phyloP scores from a whole-genome alignment of 2,113 vertebrate genomes.

The Poeciliopsis prolifica region DNA sequence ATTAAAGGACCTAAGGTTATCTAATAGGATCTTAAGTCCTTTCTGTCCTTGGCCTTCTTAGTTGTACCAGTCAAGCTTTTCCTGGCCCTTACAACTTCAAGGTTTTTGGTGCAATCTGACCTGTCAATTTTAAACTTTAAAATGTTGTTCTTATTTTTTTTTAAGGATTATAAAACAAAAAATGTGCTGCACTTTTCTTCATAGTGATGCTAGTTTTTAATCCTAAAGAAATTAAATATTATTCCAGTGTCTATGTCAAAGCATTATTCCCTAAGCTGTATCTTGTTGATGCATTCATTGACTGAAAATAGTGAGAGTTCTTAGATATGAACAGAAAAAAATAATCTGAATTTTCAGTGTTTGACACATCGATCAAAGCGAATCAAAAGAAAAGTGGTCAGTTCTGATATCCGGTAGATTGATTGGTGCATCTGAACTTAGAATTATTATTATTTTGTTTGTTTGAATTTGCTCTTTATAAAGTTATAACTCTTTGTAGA shows the following conservation, averaged over 20 bases:
- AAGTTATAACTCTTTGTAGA: slow-evolving; percentile 77
- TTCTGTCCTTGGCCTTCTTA: background rate
- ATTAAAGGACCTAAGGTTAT: background rate
- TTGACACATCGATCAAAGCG: too few species aligned
- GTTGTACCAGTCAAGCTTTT: background rate
- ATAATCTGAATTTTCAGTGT: too few species aligned
- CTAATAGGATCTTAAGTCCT: background rate
- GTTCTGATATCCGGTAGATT: background rate
- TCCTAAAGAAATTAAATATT: background rate
- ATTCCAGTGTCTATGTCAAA: background rate
- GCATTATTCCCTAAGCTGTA: background rate
- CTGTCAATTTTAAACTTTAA: background rate
- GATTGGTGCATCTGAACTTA: too few species aligned
- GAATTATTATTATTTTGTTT: background rate
- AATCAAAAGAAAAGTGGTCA: background rate
- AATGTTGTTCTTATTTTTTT: background rate
- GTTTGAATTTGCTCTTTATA: background rate
- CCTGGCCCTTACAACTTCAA: background rate
- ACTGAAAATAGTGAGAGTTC: background rate
- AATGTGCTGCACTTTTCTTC: background rate
- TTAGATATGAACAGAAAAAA: too few species aligned
- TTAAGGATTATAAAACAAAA: background rate
- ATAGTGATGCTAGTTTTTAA: background rate
- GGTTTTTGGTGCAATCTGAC: background rate
- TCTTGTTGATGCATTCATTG: background rate